phyloP scores from a whole-genome alignment of 2,888 invertebrate genomes.

The Zygothrica quintamaculata region DNA sequence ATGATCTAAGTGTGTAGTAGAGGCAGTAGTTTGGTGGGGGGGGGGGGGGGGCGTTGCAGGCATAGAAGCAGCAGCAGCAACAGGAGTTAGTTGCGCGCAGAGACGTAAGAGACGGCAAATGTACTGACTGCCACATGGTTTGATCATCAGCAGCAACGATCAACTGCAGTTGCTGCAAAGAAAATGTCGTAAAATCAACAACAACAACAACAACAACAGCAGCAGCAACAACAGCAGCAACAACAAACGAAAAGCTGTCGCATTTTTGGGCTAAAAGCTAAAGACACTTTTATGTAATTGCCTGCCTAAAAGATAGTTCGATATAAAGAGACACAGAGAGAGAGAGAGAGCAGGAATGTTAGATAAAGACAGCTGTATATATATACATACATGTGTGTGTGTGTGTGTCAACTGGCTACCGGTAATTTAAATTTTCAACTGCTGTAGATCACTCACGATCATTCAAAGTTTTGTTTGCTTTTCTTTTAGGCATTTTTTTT shows the following conservation, averaged over 20 bases:
- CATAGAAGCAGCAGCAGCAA: slow-evolving; percentile 22
- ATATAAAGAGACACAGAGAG: slow-evolving; percentile 4
- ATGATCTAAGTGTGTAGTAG: slow-evolving; percentile 68
- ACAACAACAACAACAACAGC: slow-evolving; percentile 16
- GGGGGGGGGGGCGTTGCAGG: no score
- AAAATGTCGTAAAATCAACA: slow-evolving; percentile 61
- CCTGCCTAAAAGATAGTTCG: slow-evolving; percentile 61
- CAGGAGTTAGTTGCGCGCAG: no score
- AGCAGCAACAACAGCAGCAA: slow-evolving; percentile 13
- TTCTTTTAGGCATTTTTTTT: no score
- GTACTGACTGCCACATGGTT: slow-evolving; percentile 43
- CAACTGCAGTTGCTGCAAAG: slow-evolving; percentile 38
- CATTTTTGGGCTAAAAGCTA: slow-evolving; percentile 66
- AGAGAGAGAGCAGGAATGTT: not conserved
- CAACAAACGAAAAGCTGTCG: slow-evolving; percentile 41
- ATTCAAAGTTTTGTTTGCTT: not conserved
- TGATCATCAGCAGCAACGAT: slow-evolving; percentile 55
- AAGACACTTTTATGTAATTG: slow-evolving; percentile 74
- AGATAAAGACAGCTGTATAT: not conserved
- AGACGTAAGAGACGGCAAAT: slow-evolving; percentile 26
- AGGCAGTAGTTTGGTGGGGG: no score
- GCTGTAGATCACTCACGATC: slow-evolving; percentile 42
- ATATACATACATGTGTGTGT: not conserved
- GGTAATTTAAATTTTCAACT: slow-evolving; percentile 20
- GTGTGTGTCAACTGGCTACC: slow-evolving; percentile 28